A percentile compares a stretch with the other conserved stretches of the same genome.
Evolutionary conservation across 2,797 vertebrate species (phyloP).

Genomic region (Glyptemys insculpta): DNA sequence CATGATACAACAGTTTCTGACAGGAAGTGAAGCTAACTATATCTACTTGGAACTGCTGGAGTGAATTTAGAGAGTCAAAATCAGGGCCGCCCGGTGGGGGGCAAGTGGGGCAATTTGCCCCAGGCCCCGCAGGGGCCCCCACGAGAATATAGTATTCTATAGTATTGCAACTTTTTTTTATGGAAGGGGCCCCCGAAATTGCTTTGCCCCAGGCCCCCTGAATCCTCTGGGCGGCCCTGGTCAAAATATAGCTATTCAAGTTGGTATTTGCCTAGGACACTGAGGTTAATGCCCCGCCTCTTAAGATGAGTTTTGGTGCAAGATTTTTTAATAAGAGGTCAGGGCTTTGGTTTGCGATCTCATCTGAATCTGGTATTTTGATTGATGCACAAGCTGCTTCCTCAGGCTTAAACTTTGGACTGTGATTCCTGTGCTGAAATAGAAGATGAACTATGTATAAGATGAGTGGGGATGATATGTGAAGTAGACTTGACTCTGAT

Average conservation of each 20-base stretch:
- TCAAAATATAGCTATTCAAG: not conserved
- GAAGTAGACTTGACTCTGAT: not conserved
- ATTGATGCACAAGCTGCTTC: conserved; percentile 1
- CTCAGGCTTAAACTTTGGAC: not conserved
- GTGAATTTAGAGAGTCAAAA: not conserved
- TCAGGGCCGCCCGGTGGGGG: too few relatives aligned
- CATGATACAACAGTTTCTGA: not conserved
- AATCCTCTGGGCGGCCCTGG: too few relatives aligned
- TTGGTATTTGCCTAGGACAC: not conserved
- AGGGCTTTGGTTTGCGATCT: not conserved
- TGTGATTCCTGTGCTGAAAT: accelerated
- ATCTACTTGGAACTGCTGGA: not conserved
- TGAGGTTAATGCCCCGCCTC: not conserved
- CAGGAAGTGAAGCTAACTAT: not conserved
- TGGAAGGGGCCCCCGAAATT: too few relatives aligned
- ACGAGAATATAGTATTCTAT: too few relatives aligned
- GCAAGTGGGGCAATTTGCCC: too few relatives aligned
- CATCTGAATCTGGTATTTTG: not conserved
- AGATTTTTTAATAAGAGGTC: not conserved
- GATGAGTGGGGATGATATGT: accelerated
- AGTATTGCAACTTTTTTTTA: too few relatives aligned
- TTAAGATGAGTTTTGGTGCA: accelerated
- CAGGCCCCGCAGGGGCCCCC: too few relatives aligned
- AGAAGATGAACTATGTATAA: accelerated
- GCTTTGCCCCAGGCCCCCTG: too few relatives aligned